Conservation (phyloP, 2,113 vertebrate genomes). For the Rhea pennata region DNA sequence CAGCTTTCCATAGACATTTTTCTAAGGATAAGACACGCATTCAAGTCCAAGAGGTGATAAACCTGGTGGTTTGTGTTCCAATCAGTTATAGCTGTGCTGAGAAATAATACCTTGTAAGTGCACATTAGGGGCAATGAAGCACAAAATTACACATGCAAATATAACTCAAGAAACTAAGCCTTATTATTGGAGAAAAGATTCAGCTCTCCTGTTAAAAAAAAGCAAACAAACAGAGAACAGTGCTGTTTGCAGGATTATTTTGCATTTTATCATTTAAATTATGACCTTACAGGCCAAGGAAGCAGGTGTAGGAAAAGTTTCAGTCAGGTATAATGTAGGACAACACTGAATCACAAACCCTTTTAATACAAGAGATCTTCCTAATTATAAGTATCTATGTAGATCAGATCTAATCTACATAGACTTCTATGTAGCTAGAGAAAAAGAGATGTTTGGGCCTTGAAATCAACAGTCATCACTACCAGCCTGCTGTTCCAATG, state of each 20-base stretch:
- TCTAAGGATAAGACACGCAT: conserved; percentile 50
- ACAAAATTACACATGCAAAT: conserved; percentile 74
- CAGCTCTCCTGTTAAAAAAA: background rate
- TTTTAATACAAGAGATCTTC: background rate
- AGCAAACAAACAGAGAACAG: background rate
- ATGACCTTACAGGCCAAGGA: background rate
- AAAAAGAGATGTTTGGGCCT: background rate
- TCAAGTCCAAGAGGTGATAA: conserved; percentile 64
- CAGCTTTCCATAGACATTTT: conserved; percentile 20
- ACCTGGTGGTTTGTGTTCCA: conserved; percentile 43
- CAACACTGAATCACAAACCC: background rate
- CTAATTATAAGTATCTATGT: background rate
- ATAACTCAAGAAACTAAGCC: background rate
- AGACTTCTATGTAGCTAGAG: background rate
- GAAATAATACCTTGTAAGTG: conserved; percentile 58
- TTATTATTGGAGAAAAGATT: background rate
- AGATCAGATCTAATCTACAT: background rate
- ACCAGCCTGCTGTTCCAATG: background rate
- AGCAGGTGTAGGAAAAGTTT: background rate
- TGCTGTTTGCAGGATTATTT: background rate
- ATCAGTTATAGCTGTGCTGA: conserved; percentile 48
- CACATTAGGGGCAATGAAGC: conserved; percentile 69
- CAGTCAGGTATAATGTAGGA: background rate
- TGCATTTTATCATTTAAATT: background rate
- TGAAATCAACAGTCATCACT: background rate